Conservation (phyloP, 2,113 vertebrate genomes). For the Python bivittatus region DNA sequence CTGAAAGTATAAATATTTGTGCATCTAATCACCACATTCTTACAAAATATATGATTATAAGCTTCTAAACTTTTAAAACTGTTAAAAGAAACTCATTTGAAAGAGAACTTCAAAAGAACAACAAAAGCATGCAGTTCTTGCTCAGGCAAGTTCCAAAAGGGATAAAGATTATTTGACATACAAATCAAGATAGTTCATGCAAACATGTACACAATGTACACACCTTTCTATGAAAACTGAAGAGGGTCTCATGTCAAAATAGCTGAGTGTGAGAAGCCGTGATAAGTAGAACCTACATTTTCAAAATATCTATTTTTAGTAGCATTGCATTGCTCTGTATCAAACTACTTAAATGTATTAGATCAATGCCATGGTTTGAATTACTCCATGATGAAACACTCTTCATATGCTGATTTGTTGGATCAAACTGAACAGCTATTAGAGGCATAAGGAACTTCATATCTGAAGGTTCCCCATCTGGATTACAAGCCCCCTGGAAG, state of each 20-base stretch:
- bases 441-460: not conserved
- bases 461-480: not conserved
- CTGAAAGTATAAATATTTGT: not conserved
- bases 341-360: not conserved
- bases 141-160: not conserved
- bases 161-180: slow-evolving; percentile 1
- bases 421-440: not conserved
- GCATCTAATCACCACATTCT: not conserved
- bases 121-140: not conserved
- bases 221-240: not conserved
- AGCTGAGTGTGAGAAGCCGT: not conserved
- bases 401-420: not conserved
- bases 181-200: not conserved
- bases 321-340: not conserved
- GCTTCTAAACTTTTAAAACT: not conserved
- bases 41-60: not conserved
- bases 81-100: not conserved
- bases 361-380: not conserved
- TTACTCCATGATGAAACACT: not conserved
- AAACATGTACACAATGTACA: not conserved
- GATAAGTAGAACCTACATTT: not conserved
- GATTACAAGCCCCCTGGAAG: not conserved
- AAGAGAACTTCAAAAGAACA: not conserved
- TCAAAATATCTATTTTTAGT: not conserved
- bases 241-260: not conserved